Percentiles rank a stretch among this genome's conserved stretches.
These are phyloP conservation scores for Dasypus novemcinctus DNA, from an alignment of 2,113 vertebrate species.

Conservation along the genomic window DNA sequence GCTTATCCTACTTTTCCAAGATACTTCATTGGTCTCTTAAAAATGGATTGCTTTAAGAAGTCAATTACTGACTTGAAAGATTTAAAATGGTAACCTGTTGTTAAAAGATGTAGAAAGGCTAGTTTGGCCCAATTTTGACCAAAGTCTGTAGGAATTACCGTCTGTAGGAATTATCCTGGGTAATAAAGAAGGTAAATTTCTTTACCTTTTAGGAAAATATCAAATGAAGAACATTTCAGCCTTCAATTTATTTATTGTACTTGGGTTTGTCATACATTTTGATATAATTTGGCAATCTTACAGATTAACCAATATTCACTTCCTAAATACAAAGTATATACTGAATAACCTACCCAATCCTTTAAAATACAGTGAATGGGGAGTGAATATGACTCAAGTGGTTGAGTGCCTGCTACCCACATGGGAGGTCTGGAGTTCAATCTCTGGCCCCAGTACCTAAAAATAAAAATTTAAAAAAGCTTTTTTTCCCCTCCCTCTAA, in stretches of 20 bases:
- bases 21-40: slow-evolving; percentile 16
- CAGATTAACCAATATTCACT: slow-evolving; percentile 30
- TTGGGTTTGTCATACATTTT: slow-evolving; percentile 26
- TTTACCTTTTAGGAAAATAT: slow-evolving; percentile 50
- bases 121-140: slow-evolving; percentile 28
- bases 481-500: neutral
- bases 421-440: too few species aligned
- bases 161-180: slow-evolving; percentile 6
- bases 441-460: too few species aligned
- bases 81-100: neutral
- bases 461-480: neutral
- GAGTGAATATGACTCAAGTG: too few species aligned
- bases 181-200: slow-evolving; percentile 30
- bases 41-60: slow-evolving; percentile 47
- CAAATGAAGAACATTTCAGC: slow-evolving; percentile 37
- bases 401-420: too few species aligned
- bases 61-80: slow-evolving; percentile 15
- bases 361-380: neutral
- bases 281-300: slow-evolving; percentile 5
- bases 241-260: slow-evolving; percentile 19
- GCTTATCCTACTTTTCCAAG: slow-evolving; percentile 8
- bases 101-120: neutral
- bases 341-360: neutral
- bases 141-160: neutral
- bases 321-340: slow-evolving; percentile 35